Evolutionary conservation across 2,797 vertebrate genomes (phyloP).

Genomic region (Xenentodon cancila): DNA sequence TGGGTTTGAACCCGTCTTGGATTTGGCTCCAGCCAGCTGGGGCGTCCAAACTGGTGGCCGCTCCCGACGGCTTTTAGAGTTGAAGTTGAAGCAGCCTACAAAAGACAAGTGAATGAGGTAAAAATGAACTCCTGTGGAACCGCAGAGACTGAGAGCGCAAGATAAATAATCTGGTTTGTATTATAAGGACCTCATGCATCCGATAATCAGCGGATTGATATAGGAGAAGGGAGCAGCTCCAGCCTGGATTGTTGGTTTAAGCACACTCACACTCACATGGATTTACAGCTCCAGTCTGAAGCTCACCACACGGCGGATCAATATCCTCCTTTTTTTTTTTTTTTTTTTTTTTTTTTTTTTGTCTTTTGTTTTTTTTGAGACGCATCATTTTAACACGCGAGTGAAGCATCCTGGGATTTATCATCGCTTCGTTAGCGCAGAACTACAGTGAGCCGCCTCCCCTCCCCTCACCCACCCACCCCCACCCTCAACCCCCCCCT

Average conservation of each 20-base stretch:
- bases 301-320: conserved; percentile 64
- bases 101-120: conserved; percentile 28
- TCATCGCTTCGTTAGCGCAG: conserved; percentile 68
- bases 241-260: conserved; percentile 64
- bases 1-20: conserved; percentile 50
- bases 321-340: conserved; percentile 54
- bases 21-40: conserved; percentile 66
- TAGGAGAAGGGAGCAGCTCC: conserved; percentile 57
- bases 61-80: conserved; percentile 30
- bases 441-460: conserved; percentile 64
- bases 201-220: conserved; percentile 50
- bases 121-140: conserved; percentile 30
- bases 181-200: conserved; percentile 49
- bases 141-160: conserved; percentile 4
- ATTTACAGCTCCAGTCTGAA: conserved; percentile 73
- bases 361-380: conserved; percentile 28
- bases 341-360: background rate
- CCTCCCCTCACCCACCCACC: background rate
- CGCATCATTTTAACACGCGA: conserved; percentile 61
- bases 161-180: conserved; percentile 26
- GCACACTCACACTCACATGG: conserved; percentile 66
- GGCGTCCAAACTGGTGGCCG: conserved; percentile 37
- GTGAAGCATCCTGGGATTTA: conserved; percentile 79
- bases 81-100: conserved; percentile 54
- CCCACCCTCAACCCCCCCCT: conserved; percentile 18